Evolutionary conservation across 2,888 invertebrate species (phyloP), one percentile per base, ranked within the genome.

Genomic region (Macroteleia sp.): DNA sequence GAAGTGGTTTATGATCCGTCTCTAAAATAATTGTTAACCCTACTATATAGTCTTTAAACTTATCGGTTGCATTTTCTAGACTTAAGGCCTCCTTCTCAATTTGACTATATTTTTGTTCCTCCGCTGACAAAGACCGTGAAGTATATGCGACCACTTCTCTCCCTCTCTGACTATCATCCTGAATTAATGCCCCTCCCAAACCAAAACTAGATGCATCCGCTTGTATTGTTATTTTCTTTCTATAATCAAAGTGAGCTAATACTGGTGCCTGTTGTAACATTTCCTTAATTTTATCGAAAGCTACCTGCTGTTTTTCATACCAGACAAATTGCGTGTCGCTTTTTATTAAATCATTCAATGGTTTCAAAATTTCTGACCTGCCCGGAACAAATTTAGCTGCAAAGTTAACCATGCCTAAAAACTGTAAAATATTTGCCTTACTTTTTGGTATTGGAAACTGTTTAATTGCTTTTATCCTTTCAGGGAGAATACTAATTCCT

Each of bases 1-100:
- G 56, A 3, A 90, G 73, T 1, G 90, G 90, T 67, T 89, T 89
- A 75, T 91, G 90, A 76, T 91, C 90, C 0, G 90, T 92, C 75
- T 85, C 81, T 1, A 91, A 54, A 12, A 42, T 56, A 32, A 91
- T 81, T 20, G 81, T 36, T 25, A 78, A 79, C 8, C 89, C 89
- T 4, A 80, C 70, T 10, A 91, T 52, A 69, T 84, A 90, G 22
- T 90, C 84, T 36, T 80, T 54, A 56, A 90, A 87, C 46, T 82
- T 81, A 62, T 90, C 88, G n/a, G 83, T 82, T 0, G 88, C 89
- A 81, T 84, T 12, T 0, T 83, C 81, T 0, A 89, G 59, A 3
- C 86, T 90, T 6, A 91, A 70, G 0, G 88, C 86, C 81, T 91
- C 89, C 73, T 88, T 89, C 67, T 91, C 90, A 8, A 90, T 90